Base-by-base conservation (phyloP, 2,113 vertebrate genomes). In the Tursiops truncatus region DNA sequence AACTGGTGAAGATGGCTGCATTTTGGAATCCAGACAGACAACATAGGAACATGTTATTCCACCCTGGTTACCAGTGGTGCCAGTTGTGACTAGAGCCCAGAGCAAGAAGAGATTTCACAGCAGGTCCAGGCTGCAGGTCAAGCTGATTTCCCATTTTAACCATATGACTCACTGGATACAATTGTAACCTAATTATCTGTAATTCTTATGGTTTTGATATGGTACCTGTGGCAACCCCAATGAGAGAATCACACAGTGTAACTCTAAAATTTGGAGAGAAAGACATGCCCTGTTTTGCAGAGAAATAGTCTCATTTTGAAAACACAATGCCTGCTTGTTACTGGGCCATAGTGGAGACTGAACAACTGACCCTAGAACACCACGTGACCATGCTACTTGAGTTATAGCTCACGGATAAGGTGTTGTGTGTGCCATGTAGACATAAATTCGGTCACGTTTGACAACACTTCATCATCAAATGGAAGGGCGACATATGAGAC, bases 231-330 rank as follows among this genome's bases (percentile, higher is more conserved):
- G 17, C 12, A 94, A 86, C 47, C 36, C 70, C 74, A 91, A 28
- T 79, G 90, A 91, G 33, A 83, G 6, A 84, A 67, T 70, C 50
- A 88, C 11, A 50, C 36, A 90, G 31, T 47, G 6, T 58, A 70
- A 90, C 47, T 56, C 38, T 74, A 80, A 26, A 91, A 73, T 93
- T 80, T 96, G 65, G 5, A 26, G 44, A 89, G 18, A 96, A 90
- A 85, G 8, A 3, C 28, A 65, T n/a, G 41, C 41, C 7, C 8
- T 83, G 23, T 47, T 96, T 84, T 74, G 25, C 33, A 83, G 18
- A 89, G 31, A 95, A 53, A 80, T 41, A 77, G 4, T 71, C 33
- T 93, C 6, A 13, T 44, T 85, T 95, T 85, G 60, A 58, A 91
- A 96, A 93, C n/a, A 67, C 25, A 80, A 20, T 67, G 20, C 28